phyloP scores from a whole-genome alignment of 2,113 vertebrate genomes.

The Pandion haliaetus region DNA sequence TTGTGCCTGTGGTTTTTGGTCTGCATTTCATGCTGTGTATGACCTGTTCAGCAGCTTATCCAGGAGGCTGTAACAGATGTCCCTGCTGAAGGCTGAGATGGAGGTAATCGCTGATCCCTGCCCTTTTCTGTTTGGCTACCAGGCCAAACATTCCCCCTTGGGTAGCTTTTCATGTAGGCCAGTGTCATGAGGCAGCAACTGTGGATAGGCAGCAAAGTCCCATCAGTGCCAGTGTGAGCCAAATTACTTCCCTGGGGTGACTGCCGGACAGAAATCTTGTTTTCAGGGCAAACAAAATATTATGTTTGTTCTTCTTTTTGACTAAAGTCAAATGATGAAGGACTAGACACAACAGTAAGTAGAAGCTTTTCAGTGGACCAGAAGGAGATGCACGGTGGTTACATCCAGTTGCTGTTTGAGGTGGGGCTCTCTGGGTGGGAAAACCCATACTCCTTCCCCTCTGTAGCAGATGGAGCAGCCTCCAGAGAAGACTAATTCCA shows the following conservation, averaged over 20 bases:
- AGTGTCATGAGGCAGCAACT: background rate
- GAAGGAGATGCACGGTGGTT: rapidly evolving
- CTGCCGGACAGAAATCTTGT: background rate
- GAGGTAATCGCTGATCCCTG: background rate
- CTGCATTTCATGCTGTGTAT: background rate
- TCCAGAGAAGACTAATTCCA: background rate
- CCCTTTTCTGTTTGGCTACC: background rate
- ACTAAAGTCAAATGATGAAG: background rate
- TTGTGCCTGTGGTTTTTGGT: background rate
- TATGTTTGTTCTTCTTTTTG: background rate
- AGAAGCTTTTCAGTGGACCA: background rate
- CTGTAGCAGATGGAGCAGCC: background rate
- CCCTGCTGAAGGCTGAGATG: background rate
- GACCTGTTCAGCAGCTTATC: background rate
- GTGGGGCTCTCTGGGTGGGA: background rate
- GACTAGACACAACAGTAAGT: rapidly evolving
- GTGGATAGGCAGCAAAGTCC: background rate
- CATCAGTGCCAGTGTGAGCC: background rate
- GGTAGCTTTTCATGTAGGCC: background rate
- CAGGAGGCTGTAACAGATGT: background rate
- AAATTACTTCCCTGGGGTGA: background rate
- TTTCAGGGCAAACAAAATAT: background rate
- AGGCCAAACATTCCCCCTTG: background rate
- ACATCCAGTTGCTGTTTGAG: background rate
- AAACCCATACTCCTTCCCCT: background rate